Evolutionary conservation across 2,113 vertebrate species (phyloP).

Genomic region (Pterocles orientalis): DNA sequence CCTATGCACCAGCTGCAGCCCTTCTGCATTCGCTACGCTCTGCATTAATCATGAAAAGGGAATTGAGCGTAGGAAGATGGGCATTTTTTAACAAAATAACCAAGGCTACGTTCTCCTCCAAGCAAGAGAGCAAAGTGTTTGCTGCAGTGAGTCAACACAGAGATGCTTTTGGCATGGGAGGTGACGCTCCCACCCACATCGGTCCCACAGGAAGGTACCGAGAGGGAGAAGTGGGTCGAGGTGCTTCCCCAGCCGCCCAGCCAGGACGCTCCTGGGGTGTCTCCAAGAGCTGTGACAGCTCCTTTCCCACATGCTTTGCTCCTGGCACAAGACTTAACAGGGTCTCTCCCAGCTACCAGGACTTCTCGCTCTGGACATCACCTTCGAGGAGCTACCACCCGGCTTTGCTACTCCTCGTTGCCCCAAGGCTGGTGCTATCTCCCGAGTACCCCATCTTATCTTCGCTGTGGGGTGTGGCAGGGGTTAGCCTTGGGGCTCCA

Average conservation of each 20-base stretch:
- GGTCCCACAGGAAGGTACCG: fast-evolving
- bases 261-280: background rate
- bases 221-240: background rate
- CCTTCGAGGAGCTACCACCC: background rate
- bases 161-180: background rate
- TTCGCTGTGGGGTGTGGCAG: background rate
- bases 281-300: background rate
- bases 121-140: background rate
- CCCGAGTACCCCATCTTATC: background rate
- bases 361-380: background rate
- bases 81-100: slow-evolving; percentile 29
- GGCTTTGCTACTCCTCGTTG: background rate
- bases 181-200: fast-evolving
- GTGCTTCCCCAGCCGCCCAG: background rate
- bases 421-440: background rate
- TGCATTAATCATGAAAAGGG: slow-evolving; percentile 4
- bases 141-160: slow-evolving; percentile 13
- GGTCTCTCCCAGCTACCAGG: background rate
- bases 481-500: background rate
- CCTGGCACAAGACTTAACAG: background rate
- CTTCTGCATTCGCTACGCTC: background rate
- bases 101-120: background rate
- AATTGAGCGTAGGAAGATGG: slow-evolving; percentile 1
- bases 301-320: background rate
- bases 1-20: slow-evolving; percentile 17